A percentile compares a stretch with the other conserved stretches of the same genome.
These are phyloP conservation scores for Cladopsammia gracilis DNA, from an alignment of 64 coral and sea anemone species.

Conservation along the genomic window DNA sequence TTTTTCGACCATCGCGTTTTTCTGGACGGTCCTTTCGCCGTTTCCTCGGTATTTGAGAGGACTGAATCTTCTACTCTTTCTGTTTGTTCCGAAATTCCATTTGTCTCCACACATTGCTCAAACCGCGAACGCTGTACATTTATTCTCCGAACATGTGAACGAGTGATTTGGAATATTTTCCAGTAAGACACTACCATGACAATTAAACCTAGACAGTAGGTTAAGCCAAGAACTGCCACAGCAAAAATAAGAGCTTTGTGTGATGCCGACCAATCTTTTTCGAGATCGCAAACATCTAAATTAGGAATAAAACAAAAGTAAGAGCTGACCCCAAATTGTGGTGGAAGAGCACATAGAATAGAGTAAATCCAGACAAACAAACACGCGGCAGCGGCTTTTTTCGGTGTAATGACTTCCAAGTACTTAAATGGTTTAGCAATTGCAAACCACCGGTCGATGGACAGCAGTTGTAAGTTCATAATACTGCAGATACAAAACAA, in stretches of 20 bases:
- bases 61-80: neutral
- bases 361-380: slow-evolving; percentile 51
- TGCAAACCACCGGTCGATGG: slow-evolving; percentile 74
- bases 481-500: slow-evolving; percentile 79
- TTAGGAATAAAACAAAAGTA: slow-evolving; percentile 77
- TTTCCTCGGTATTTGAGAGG: neutral
- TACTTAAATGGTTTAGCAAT: slow-evolving; percentile 66
- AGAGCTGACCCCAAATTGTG: slow-evolving; percentile 66
- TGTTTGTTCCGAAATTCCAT: neutral
- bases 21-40: neutral
- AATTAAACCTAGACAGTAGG: slow-evolving; percentile 44
- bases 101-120: neutral
- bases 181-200: slow-evolving; percentile 64
- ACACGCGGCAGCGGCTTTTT: slow-evolving; percentile 18
- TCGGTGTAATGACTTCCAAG: slow-evolving; percentile 33
- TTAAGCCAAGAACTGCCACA: slow-evolving; percentile 59
- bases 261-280: slow-evolving; percentile 65
- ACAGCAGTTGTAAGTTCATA: slow-evolving; percentile 63
- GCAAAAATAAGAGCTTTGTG: slow-evolving; percentile 23
- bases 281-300: slow-evolving; percentile 51
- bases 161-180: slow-evolving; percentile 70
- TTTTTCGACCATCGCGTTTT: neutral
- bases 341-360: slow-evolving; percentile 43
- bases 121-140: neutral
- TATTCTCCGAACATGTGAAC: slow-evolving; percentile 53